These are phyloP conservation scores for Oscheius sp. DNA, from an alignment of 2,888 invertebrate genomes.

Conservation along the genomic window DNA sequence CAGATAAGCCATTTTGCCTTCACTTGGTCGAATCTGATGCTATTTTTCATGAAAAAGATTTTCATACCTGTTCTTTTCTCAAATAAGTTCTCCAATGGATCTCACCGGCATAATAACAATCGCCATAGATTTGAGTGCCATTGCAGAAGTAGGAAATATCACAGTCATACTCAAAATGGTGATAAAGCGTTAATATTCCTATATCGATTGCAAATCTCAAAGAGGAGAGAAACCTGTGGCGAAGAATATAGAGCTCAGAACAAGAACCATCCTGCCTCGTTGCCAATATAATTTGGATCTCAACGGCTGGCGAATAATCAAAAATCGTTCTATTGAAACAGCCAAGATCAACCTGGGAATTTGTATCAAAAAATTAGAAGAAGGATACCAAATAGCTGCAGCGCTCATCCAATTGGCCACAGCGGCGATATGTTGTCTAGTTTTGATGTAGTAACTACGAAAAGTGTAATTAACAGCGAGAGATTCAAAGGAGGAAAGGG, in stretches of 20 bases:
- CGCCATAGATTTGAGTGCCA: conserved; percentile 60
- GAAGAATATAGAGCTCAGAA: conserved; percentile 60
- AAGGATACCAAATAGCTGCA: conserved; percentile 63
- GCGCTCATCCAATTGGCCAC: conserved; percentile 69
- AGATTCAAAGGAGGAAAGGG: conserved; percentile 52
- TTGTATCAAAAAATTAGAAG: not conserved
- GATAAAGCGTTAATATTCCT: conserved; percentile 61
- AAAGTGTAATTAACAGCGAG: conserved; percentile 49
- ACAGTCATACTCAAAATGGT: conserved; percentile 69
- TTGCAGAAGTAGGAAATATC: conserved; percentile 64
- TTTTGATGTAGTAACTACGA: conserved; percentile 63
- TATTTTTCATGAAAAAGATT: not conserved
- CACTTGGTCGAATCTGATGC: conserved; percentile 34
- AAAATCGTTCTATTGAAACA: conserved; percentile 65
- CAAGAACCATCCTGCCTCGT: conserved; percentile 49
- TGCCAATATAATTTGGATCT: conserved; percentile 67
- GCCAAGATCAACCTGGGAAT: conserved; percentile 65
- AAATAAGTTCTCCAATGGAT: conserved; percentile 40
- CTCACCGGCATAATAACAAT: conserved; percentile 63
- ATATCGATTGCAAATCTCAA: not conserved
- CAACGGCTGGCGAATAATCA: conserved; percentile 62
- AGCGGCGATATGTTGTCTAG: conserved; percentile 64
- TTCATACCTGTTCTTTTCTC: conserved; percentile 36
- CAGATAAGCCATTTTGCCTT: conserved; percentile 47
- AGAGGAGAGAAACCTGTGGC: conserved; percentile 55